Base-by-base conservation (phyloP, 2,113 vertebrate genomes). In the Alethe castanea region DNA sequence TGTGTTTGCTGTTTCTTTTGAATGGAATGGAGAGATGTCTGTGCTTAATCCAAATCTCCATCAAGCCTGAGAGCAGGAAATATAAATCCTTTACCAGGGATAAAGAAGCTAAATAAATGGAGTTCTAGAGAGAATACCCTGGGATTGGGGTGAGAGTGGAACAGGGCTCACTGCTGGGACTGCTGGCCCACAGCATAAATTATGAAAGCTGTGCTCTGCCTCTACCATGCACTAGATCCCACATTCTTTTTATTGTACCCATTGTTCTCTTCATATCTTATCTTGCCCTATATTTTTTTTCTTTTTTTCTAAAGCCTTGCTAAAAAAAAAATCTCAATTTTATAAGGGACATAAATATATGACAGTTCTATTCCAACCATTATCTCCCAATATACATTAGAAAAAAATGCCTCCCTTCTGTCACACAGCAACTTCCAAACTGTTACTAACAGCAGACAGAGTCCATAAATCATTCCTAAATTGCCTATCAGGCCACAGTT, bases 381-480 rank as follows among this genome's bases (percentile, higher is more conserved):
- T 81, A 70, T 71, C 53, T 93, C 48, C 47, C 73, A 65, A 86
- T 90, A 89, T 87, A 92, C 94, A 92, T 81, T 54, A 60, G 74
- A 70, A 84, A 94, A 90, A 88, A 92, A 78, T 74, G 18, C 53
- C 19, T 92, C 53, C 82, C 73, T 95, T 94, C 93, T 94, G 88
- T 93, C 96, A 94, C 59, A 48, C 36, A 89, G 61, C 52, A 71
- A 56, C 66, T 95, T 92, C 83, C 90, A 80, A 90, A 95, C 83
- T 56, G 82, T 86, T 93, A 65, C 83, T 77, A 76, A 72, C 60
- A 87, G 86, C 84, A 96, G 85, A 92, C 76, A 50, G 91, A 90
- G 54, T 73, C 94, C 88, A 97, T 97, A 97, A 96, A 98, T 98
- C 97, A 97, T 93, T 86, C 92, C 91, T 53, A 97, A 97, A 97